phyloP scores from a whole-genome alignment of 2,113 vertebrate genomes.

The Ovibos moschatus region DNA sequence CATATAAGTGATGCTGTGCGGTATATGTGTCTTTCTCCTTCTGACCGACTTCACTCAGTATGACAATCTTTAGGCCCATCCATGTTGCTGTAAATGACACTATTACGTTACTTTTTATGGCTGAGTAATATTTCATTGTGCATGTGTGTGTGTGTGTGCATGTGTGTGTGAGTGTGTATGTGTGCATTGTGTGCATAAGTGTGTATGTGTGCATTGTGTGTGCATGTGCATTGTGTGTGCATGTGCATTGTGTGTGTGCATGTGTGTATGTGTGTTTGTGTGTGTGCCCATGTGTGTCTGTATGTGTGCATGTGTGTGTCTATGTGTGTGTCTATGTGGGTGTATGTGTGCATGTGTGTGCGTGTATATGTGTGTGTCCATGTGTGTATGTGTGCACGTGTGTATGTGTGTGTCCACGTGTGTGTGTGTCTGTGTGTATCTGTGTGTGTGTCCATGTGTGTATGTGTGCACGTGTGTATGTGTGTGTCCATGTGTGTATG shows the following conservation, averaged over 20 bases:
- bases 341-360: too few species aligned
- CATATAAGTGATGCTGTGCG: background rate
- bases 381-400: too few species aligned
- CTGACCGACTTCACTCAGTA: background rate
- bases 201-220: accelerated
- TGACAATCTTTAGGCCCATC: background rate
- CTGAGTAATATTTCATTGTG: background rate
- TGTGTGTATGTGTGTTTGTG: accelerated
- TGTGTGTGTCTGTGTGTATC: too few species aligned
- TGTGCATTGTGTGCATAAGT: too few species aligned
- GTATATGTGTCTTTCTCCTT: background rate
- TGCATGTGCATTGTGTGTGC: too few species aligned
- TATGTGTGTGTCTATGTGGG: accelerated
- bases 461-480: too few species aligned
- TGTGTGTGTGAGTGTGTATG: accelerated
- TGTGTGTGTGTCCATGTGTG: accelerated
- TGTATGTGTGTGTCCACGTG: accelerated
- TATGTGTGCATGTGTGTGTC: accelerated
- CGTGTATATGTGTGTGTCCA: accelerated
- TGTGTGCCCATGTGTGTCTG: accelerated
- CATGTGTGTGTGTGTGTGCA: background rate
- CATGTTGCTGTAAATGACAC: background rate
- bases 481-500: too few species aligned
- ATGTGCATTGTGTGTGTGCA: accelerated
- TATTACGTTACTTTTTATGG: background rate